Evolutionary conservation across 2,113 vertebrate species (phyloP).

Genomic region (Cinclus mexicanus): DNA sequence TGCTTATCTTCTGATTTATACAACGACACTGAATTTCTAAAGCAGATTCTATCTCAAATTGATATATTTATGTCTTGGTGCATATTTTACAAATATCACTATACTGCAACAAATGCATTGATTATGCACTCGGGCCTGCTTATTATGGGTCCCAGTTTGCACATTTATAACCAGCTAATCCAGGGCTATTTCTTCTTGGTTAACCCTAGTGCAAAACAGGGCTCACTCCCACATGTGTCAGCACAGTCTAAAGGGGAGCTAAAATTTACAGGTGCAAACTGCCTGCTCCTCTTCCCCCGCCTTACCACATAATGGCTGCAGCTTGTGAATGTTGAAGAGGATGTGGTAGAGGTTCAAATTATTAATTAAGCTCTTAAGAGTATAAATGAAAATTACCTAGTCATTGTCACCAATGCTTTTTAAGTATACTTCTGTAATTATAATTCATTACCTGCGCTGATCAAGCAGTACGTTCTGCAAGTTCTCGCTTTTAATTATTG

Average conservation of each 20-base stretch:
- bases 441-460: conserved; percentile 32
- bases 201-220: background rate
- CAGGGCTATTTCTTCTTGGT: background rate
- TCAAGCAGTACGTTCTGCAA: background rate
- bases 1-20: background rate
- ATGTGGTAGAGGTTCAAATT: background rate
- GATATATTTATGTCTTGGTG: background rate
- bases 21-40: background rate
- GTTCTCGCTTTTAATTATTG: conserved; percentile 40
- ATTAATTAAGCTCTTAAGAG: conserved; percentile 4
- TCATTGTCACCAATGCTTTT: conserved; percentile 37
- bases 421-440: conserved; percentile 34
- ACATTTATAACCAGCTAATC: background rate
- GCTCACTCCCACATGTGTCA: background rate
- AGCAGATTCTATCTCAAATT: background rate
- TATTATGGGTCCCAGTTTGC: background rate
- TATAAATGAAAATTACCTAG: conserved; percentile 32
- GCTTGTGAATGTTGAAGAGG: background rate
- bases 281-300: background rate
- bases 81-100: background rate
- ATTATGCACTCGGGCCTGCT: background rate
- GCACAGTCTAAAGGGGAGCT: accelerated
- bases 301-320: background rate
- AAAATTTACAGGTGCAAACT: background rate
- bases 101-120: background rate